Evolutionary conservation across 2,888 invertebrate species (phyloP).

Genomic region (Clunio marinus): DNA sequence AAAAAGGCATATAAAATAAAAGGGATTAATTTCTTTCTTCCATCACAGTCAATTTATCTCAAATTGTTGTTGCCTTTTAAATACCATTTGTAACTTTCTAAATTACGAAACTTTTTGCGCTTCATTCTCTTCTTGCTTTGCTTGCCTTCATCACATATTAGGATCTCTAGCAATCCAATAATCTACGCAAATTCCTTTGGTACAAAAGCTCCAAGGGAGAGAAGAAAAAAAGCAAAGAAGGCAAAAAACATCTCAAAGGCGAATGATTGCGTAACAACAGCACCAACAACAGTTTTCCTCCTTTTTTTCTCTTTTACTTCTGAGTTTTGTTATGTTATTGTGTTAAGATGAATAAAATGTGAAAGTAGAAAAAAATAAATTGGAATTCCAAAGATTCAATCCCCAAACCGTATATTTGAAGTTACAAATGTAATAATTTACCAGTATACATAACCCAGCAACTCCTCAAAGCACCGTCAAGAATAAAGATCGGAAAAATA

Average conservation of each 20-base stretch:
- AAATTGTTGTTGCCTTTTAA: background rate
- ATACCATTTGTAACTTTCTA: background rate
- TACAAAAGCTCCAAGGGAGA: too few relatives aligned
- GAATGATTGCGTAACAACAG: too few relatives aligned
- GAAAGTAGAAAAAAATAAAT: background rate
- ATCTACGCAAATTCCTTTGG: slow-evolving; percentile 2
- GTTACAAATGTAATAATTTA: slow-evolving; percentile 9
- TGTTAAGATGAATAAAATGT: background rate
- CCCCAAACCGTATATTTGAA: background rate
- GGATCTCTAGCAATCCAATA: background rate
- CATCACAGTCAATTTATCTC: slow-evolving; percentile 16
- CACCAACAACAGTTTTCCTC: too few relatives aligned
- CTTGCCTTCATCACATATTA: background rate
- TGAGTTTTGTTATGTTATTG: background rate
- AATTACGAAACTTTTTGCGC: background rate
- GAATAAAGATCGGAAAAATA: too few relatives aligned
- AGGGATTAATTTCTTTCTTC: slow-evolving; percentile 2
- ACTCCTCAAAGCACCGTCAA: too few relatives aligned
- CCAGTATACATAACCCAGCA: too few relatives aligned
- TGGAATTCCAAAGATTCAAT: slow-evolving; percentile 13
- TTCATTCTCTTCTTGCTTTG: background rate
- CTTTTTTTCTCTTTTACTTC: too few relatives aligned
- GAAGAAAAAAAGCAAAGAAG: too few relatives aligned
- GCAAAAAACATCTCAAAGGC: too few relatives aligned
- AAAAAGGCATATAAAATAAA: too few relatives aligned